Evolutionary conservation across 2,888 invertebrate species (phyloP).

Genomic region (Pseudoips prasinana): DNA sequence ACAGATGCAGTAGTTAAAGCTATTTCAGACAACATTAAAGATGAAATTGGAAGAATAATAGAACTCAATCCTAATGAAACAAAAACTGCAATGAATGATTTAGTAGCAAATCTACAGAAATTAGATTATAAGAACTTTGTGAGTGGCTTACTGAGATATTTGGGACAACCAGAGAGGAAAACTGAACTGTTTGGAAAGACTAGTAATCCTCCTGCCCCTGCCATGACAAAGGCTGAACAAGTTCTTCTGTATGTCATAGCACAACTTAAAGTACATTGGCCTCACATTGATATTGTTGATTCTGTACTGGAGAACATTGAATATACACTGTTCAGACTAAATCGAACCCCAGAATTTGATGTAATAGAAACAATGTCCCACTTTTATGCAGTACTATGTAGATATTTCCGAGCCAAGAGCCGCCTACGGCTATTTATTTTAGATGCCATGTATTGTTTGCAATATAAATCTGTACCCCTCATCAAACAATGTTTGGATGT

Average conservation of each 20-base stretch:
- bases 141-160: constrained; percentile 50
- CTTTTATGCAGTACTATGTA: constrained; percentile 68
- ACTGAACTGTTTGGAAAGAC: constrained; percentile 51
- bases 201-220: constrained; percentile 45
- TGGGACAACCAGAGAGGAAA: constrained; percentile 54
- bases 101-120: constrained; percentile 48
- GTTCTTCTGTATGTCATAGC: constrained; percentile 55
- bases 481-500: constrained; percentile 67
- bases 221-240: constrained; percentile 67
- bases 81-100: constrained; percentile 43
- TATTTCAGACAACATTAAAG: constrained; percentile 47
- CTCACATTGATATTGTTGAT: constrained; percentile 41
- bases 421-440: constrained; percentile 62
- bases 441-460: constrained; percentile 73
- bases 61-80: constrained; percentile 37
- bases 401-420: constrained; percentile 51
- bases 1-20: constrained; percentile 43
- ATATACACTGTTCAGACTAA: constrained; percentile 59
- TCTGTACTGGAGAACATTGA: constrained; percentile 56
- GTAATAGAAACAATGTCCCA: constrained; percentile 62
- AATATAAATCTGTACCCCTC: constrained; percentile 60
- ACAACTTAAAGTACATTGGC: constrained; percentile 37
- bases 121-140: constrained; percentile 48
- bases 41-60: constrained; percentile 39
- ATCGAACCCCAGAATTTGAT: constrained; percentile 57